Conservation (phyloP, 2,797 vertebrate genomes). For the Selene dorsalis region DNA sequence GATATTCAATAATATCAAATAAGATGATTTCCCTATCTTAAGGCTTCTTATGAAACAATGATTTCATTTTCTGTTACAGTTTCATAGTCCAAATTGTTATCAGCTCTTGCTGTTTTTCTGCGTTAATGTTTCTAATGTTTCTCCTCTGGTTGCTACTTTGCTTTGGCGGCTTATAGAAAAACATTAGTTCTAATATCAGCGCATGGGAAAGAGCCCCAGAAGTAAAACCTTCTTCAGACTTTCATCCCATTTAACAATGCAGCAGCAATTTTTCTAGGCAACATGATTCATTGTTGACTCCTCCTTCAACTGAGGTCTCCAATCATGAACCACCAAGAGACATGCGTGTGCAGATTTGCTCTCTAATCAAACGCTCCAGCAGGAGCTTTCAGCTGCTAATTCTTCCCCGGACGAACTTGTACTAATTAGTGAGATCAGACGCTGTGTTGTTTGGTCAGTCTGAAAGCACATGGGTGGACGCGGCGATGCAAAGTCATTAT, state of each 20-base stretch:
- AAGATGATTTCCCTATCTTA: not conserved
- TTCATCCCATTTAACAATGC: conserved; percentile 17
- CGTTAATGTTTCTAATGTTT: not conserved
- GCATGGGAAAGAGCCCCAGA: no score
- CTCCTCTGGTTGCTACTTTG: not conserved
- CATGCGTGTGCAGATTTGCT: conserved; percentile 38
- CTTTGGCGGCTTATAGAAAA: not conserved
- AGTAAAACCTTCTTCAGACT: not conserved
- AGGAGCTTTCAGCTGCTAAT: conserved; percentile 47
- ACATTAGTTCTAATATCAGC: not conserved
- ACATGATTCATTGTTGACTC: conserved; percentile 34
- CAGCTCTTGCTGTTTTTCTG: not conserved
- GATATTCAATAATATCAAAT: no score
- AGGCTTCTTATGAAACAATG: not conserved
- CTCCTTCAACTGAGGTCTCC: conserved; percentile 25
- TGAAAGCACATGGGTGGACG: conserved; percentile 27
- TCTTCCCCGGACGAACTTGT: conserved; percentile 39
- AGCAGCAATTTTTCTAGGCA: conserved; percentile 42
- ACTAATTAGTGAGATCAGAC: conserved; percentile 45
- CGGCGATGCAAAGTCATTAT: conserved; percentile 57
- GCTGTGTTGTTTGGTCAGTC: conserved; percentile 30
- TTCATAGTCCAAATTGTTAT: not conserved
- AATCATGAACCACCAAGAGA: conserved; percentile 39
- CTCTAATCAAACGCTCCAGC: conserved; percentile 57
- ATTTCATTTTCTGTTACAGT: not conserved